Evolutionary conservation across 2,113 vertebrate genomes (phyloP).

Genomic region (Cynopterus brachyotis): DNA sequence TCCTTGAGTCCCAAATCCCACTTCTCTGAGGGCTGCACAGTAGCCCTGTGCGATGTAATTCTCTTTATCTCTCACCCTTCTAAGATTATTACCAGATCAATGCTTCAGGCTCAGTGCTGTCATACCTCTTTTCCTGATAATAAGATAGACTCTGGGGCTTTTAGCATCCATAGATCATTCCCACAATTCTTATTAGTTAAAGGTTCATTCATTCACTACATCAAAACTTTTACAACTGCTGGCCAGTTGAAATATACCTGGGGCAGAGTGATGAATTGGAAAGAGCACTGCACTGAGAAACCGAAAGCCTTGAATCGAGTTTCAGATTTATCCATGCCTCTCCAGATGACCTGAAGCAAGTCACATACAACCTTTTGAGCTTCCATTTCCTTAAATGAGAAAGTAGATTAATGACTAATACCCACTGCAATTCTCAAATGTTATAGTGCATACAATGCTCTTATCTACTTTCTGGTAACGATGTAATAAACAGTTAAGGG

Average conservation of each 20-base stretch:
- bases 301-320: not conserved
- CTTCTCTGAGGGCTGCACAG: not conserved
- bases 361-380: not conserved
- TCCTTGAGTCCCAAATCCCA: not conserved
- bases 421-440: not conserved
- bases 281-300: not conserved
- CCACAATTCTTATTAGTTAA: slow-evolving; percentile 33
- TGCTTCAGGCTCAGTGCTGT: not conserved
- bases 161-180: slow-evolving; percentile 49
- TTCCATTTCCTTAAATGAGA: not conserved
- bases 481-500: not conserved
- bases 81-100: not conserved
- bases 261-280: not conserved
- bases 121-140: not conserved
- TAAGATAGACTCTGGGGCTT: slow-evolving; percentile 22
- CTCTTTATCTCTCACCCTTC: not conserved
- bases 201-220: slow-evolving; percentile 44
- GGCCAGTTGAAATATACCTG: slow-evolving; percentile 21
- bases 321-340: not conserved
- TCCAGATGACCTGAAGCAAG: not conserved
- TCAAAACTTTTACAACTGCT: slow-evolving; percentile 55
- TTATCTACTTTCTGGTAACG: not conserved
- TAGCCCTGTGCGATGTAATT: not conserved
- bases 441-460: not conserved
- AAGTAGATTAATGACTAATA: not conserved